Evolutionary conservation across 2,888 invertebrate species (phyloP).

Genomic region (Allolobophora icterica): DNA sequence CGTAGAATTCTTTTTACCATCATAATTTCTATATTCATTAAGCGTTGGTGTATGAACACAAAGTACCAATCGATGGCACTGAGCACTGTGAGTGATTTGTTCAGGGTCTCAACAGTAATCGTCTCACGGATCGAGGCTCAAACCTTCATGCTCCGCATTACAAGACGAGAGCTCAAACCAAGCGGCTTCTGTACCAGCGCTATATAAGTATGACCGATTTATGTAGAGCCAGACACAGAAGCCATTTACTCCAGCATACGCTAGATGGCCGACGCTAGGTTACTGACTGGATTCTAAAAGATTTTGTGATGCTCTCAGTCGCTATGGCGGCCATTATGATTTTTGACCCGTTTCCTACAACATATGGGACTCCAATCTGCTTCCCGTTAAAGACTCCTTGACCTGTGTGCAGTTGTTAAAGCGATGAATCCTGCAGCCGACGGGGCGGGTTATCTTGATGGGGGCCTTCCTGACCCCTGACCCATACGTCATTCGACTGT

Average conservation of each 20-base stretch:
- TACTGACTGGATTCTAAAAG: not conserved
- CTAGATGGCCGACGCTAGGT: not conserved
- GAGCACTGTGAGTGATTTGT: too few relatives aligned
- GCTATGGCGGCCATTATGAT: not conserved
- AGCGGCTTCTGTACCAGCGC: too few relatives aligned
- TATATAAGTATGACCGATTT: too few relatives aligned
- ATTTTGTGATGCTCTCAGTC: not conserved
- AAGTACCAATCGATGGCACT: too few relatives aligned
- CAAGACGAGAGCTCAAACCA: too few relatives aligned
- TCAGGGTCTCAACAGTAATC: too few relatives aligned
- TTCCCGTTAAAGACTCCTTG: not conserved
- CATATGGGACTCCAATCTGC: not conserved
- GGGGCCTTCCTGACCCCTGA: slow-evolving; percentile 8
- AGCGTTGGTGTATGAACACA: too few relatives aligned
- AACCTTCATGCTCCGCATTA: too few relatives aligned
- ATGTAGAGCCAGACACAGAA: too few relatives aligned
- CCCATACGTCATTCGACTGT: not conserved
- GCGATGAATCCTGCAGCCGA: not conserved
- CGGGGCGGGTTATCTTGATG: not conserved
- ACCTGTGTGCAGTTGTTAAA: not conserved
- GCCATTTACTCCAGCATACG: not conserved
- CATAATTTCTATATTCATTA: too few relatives aligned
- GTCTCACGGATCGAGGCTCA: too few relatives aligned
- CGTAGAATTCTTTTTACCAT: too few relatives aligned
- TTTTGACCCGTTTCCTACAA: not conserved